phyloP scores from a whole-genome alignment of 2,113 vertebrate genomes.

The Solea solea region DNA sequence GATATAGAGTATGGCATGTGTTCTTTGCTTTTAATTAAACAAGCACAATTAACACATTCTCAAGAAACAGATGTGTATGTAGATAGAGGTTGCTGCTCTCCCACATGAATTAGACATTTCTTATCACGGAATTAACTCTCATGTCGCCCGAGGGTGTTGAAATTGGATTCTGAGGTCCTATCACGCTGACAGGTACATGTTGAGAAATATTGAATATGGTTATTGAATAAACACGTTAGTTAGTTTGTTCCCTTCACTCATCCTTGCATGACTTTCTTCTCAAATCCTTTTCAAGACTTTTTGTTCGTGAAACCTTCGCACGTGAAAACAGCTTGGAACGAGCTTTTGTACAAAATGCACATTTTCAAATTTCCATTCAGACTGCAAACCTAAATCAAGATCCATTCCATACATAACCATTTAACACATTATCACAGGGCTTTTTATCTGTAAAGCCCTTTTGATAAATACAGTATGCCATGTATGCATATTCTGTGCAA shows the following conservation, averaged over 20 bases:
- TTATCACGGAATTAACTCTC: background rate
- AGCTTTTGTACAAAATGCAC: no score
- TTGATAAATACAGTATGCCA: no score
- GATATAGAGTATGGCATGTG: background rate
- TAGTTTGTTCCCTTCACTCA: background rate
- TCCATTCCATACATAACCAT: no score
- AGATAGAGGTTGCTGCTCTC: background rate
- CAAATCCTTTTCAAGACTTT: background rate
- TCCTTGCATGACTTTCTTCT: background rate
- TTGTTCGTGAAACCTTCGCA: background rate
- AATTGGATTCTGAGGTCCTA: conserved; percentile 6
- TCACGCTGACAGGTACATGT: background rate
- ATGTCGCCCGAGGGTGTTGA: background rate
- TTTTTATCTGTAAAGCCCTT: no score
- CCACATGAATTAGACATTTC: background rate
- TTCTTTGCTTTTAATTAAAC: background rate
- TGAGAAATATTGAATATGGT: conserved; percentile 20
- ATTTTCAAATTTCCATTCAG: no score
- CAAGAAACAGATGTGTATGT: background rate
- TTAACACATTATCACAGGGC: no score
- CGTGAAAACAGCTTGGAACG: background rate
- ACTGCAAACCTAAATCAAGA: no score
- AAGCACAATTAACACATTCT: background rate
- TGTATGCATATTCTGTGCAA: no score
- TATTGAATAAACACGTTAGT: conserved; percentile 8